Evolutionary conservation across 2,113 vertebrate species (phyloP), one percentile per base, ranked within the genome.

Genomic region (Periophthalmodon schlosseri): DNA sequence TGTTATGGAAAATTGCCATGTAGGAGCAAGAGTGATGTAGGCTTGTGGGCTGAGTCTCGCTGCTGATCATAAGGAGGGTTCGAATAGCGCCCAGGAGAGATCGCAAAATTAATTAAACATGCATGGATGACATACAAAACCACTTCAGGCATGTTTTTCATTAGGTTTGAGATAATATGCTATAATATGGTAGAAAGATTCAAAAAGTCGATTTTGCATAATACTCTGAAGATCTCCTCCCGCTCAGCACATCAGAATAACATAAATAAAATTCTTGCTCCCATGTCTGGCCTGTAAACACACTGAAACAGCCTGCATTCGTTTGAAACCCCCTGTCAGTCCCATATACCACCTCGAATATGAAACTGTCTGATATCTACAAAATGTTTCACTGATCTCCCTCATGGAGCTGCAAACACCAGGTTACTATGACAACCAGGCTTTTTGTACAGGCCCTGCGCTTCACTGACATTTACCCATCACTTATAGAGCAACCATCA

Each of bases 401-500:
- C 75, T 60, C 39, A 66, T 69, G 13, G 67, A 78, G 44, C 46
- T 21, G 5, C 54, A 20, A 6, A 54, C 7, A 20, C 1, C 50
- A 7, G 16, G 18, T 54, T n/a, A 18, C 18, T 20, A 18, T 7
- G 28, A 71, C 60, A 46, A 72, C 58, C 3, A 44, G 50, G n/a
- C 36, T 65, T 21, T 56, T 28, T 69, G 56, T 68, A 28, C 39
- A 15, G 23, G 15, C 24, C 3, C n/a, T 1, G 71, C 4, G 36
- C 65, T 67, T 70, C 24, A 57, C 21, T 7, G 57, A 66, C 69
- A 75, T 75, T 73, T 77, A 60, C 60, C 68, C 58, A 60, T 65
- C 52, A 69, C 33, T 13, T n/a, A n/a, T n/a, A n/a, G n/a, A n/a
- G n/a, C n/a, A n/a, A n/a, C 12, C 21, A 58, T 66, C 16, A 60